Base-by-base conservation (phyloP, 2,113 vertebrate species). In the Promerops cafer region DNA sequence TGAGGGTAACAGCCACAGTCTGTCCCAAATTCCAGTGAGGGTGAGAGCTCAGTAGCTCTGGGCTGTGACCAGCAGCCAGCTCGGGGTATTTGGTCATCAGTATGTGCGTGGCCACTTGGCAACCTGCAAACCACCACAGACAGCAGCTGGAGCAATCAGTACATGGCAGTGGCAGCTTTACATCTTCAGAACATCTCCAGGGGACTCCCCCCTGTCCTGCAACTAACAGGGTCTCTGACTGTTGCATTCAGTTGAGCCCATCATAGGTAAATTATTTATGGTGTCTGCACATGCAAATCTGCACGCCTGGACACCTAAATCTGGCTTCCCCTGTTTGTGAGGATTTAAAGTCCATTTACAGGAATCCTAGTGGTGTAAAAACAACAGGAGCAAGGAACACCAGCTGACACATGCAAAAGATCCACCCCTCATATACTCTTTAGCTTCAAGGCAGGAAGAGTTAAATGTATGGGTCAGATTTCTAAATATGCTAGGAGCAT, bases 141-240 rank as follows among this genome's bases (percentile, higher is more conserved):
- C 2, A 72, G 47, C 40, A 69, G 39, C 21, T 27, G 3, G 0
- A 59, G 22, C 15, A 17, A 13, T 1, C 49, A 9, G 1, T 10
- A 47, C 20, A 21, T 6, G 35, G 14, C 40, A 15, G 33, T 11
- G 20, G 9, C 16, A 40, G 33, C 7, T 64, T 14, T 22, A 4
- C 1, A 5, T 2, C 40, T 40, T 8, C 9, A 0, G 2, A 27
- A 9, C 50, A 60, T 22, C 69, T n/a, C 23, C 37, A 53, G 27
- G 52, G 42, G 7, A 56, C 28, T 68, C 23, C 64, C 7, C 22
- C 10, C 26, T 59, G n/a, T 16, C 37, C 64, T 77, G 37, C 20
- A 57, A 4, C 12, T 30, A 3, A 39, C 37, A 53, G 19, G 9
- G 19, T n/a, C 22, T 53, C 15, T 42, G 23, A 24, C 6, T 16